phyloP scores from a whole-genome alignment of 2,797 vertebrate genomes.

The Coracias cyanogaster region DNA sequence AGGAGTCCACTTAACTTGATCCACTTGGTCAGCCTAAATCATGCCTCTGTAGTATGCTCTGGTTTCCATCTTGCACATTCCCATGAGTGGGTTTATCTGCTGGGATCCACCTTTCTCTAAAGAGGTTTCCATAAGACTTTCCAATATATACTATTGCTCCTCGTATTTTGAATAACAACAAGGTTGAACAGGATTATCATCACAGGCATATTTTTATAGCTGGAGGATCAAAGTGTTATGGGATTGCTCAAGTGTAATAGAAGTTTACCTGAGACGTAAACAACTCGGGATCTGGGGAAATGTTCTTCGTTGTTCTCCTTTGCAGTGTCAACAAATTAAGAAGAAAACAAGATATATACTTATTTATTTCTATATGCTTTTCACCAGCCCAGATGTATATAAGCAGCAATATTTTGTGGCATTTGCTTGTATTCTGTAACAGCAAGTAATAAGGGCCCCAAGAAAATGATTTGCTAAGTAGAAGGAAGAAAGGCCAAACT shows the following conservation, averaged over 20 bases:
- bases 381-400: background rate
- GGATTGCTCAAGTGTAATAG: background rate
- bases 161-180: constrained; percentile 11
- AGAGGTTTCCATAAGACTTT: background rate
- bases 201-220: background rate
- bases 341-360: background rate
- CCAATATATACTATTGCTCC: background rate
- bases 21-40: background rate
- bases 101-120: background rate
- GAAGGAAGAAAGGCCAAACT: constrained; percentile 69
- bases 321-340: background rate
- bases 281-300: background rate
- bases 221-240: background rate
- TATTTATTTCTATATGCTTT: background rate
- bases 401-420: background rate
- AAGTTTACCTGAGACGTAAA: background rate
- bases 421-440: background rate
- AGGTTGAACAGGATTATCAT: background rate
- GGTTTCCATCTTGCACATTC: background rate
- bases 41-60: background rate
- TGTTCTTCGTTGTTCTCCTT: background rate
- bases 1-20: background rate
- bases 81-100: background rate
- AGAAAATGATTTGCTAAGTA: constrained; percentile 25
- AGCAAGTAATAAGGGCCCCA: background rate